These are phyloP conservation scores for Agrotis segetum DNA, from an alignment of 2,888 invertebrate genomes.

Conservation along the genomic window DNA sequence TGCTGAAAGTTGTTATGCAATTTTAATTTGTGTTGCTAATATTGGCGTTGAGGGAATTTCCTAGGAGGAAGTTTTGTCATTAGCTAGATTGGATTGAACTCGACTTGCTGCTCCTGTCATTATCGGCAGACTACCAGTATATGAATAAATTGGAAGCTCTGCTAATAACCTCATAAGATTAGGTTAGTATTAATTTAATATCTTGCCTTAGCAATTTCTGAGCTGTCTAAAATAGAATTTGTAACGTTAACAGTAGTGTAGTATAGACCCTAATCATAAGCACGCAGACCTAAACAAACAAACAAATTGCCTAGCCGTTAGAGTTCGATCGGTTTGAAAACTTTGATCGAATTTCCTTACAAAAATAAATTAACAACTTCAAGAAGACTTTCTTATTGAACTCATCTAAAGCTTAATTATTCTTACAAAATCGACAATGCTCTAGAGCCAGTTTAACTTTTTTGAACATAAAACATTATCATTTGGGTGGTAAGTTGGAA, in stretches of 20 bases:
- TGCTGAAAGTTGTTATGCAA: conserved; percentile 51
- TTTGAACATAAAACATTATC: conserved; percentile 14
- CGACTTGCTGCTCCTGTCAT: conserved; percentile 59
- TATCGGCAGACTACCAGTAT: conserved; percentile 50
- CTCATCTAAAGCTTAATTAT: conserved; percentile 14
- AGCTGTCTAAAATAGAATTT: neutral
- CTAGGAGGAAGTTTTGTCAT: conserved; percentile 65
- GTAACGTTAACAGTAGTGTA: conserved; percentile 8
- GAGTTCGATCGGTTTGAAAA: conserved; percentile 45
- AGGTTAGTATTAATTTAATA: conserved; percentile 23
- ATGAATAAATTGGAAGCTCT: conserved; percentile 53
- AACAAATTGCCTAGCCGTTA: conserved; percentile 12
- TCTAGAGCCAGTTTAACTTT: conserved; percentile 14
- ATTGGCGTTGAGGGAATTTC: conserved; percentile 56
- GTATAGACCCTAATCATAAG: conserved; percentile 9
- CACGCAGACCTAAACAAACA: neutral
- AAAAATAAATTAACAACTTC: conserved; percentile 9
- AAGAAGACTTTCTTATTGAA: conserved; percentile 37
- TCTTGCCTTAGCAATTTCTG: neutral
- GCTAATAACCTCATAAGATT: conserved; percentile 32
- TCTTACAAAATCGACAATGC: conserved; percentile 8
- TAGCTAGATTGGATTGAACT: conserved; percentile 63
- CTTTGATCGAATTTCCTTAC: conserved; percentile 27
- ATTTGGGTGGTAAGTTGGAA: conserved; percentile 23
- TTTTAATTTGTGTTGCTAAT: conserved; percentile 63